Evolutionary conservation across 2,797 vertebrate species (phyloP).

Genomic region (Petrocephalus sullivani): DNA sequence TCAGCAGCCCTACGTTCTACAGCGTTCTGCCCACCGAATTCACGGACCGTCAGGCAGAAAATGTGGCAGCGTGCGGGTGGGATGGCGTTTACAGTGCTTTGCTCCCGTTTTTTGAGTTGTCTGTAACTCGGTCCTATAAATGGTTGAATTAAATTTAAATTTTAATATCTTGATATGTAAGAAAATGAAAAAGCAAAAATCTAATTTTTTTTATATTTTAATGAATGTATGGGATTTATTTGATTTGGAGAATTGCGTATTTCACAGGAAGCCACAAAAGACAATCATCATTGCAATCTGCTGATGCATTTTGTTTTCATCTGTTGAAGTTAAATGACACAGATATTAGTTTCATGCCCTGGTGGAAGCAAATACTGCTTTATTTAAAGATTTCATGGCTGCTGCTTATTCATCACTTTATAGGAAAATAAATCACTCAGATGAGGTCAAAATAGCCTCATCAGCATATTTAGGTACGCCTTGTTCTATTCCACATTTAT

Average conservation of each 20-base stretch:
- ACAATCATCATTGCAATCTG: conserved; percentile 30
- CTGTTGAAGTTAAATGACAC: conserved; percentile 29
- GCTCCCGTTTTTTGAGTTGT: background rate
- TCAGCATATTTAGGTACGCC: conserved; percentile 61
- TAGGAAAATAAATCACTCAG: conserved; percentile 64
- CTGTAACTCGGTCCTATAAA: background rate
- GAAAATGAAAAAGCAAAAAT: background rate
- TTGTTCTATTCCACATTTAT: conserved; percentile 36
- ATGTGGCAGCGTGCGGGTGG: background rate
- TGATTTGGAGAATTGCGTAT: background rate
- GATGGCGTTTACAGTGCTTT: background rate
- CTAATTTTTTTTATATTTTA: conserved; percentile 15
- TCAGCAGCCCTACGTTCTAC: background rate
- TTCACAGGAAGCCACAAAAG: conserved; percentile 37
- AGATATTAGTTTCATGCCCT: conserved; percentile 46
- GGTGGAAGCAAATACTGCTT: conserved; percentile 29
- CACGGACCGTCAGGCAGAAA: background rate
- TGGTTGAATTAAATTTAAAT: background rate
- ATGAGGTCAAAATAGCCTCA: conserved; percentile 48
- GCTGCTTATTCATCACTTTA: conserved; percentile 64
- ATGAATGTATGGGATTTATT: conserved; percentile 3
- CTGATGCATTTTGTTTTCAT: conserved; percentile 19
- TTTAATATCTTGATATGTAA: background rate
- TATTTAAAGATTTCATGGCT: conserved; percentile 43
- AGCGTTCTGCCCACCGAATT: background rate